phyloP scores from a whole-genome alignment of 2,888 invertebrate genomes.

The Drosophila nr. fundita region DNA sequence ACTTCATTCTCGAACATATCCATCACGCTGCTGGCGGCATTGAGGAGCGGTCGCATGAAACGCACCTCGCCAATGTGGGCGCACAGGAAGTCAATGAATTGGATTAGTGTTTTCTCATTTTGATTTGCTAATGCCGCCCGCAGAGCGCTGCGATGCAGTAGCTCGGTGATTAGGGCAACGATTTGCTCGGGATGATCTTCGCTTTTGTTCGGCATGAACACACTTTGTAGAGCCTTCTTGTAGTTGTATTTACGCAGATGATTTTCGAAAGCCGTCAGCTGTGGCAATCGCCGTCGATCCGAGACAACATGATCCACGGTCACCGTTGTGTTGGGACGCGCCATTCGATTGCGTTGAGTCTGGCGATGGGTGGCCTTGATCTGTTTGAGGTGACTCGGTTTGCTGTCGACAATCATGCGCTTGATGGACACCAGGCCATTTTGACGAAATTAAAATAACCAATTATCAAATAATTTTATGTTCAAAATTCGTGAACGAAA shows the following conservation, averaged over 20 bases:
- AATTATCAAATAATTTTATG: background rate
- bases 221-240: slow-evolving; percentile 91
- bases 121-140: slow-evolving; percentile 91
- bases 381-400: slow-evolving; percentile 82
- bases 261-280: slow-evolving; percentile 87
- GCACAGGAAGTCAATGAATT: slow-evolving; percentile 91
- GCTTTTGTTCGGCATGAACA: slow-evolving; percentile 87
- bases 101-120: slow-evolving; percentile 88
- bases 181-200: slow-evolving; percentile 91
- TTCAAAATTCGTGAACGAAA: background rate
- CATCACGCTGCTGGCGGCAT: slow-evolving; percentile 90
- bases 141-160: slow-evolving; percentile 93
- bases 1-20: slow-evolving; percentile 90
- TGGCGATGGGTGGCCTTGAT: slow-evolving; percentile 25
- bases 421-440: slow-evolving; percentile 93
- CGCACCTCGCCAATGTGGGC: slow-evolving; percentile 90
- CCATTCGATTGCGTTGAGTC: background rate
- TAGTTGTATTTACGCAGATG: slow-evolving; percentile 92
- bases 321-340: slow-evolving; percentile 41
- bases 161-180: slow-evolving; percentile 92
- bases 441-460: slow-evolving; percentile 11
- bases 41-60: slow-evolving; percentile 90
- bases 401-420: slow-evolving; percentile 88
- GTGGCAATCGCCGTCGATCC: slow-evolving; percentile 77
- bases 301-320: slow-evolving; percentile 86